Evolutionary conservation across 1,140 invertebrate species (phyloP).

Genomic region (Spodoptera frugiperda): DNA sequence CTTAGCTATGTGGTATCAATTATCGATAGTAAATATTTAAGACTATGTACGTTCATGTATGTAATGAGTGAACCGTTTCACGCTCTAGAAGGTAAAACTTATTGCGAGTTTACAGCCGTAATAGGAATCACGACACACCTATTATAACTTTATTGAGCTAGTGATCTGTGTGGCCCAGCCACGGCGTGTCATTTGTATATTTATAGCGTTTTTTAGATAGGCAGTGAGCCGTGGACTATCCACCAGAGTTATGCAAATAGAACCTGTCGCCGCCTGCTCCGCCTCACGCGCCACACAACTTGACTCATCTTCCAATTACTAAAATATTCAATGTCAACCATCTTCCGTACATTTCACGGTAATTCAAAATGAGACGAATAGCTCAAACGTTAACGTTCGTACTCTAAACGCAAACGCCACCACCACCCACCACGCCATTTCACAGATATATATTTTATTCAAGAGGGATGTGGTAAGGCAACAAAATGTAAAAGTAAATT

Average conservation of each 20-base stretch:
- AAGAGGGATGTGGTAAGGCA: not conserved
- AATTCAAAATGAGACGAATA: not conserved
- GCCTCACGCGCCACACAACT: constrained; percentile 39
- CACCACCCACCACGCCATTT: not conserved
- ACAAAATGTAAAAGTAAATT: constrained; percentile 32
- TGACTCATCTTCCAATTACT: constrained; percentile 44
- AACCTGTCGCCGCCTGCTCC: constrained; percentile 52
- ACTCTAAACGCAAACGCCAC: no score
- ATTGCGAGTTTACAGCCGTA: constrained; percentile 15
- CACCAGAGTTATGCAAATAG: constrained; percentile 52
- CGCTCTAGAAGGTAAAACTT: constrained; percentile 26
- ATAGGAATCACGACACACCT: constrained; percentile 44
- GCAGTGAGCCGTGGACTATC: constrained; percentile 48
- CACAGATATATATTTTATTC: constrained; percentile 11
- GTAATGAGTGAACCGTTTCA: constrained; percentile 8
- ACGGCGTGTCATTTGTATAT: constrained; percentile 54
- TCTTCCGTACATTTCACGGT: constrained; percentile 26
- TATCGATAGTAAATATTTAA: constrained; percentile 16
- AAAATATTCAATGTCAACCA: constrained; percentile 45
- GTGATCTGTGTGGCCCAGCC: constrained; percentile 48
- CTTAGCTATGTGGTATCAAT: not conserved
- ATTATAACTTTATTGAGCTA: constrained; percentile 52
- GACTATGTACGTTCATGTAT: constrained; percentile 18
- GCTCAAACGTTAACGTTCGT: not conserved
- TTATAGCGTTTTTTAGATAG: constrained; percentile 56